These are phyloP conservation scores for Discoglossus pictus DNA, from an alignment of 2,797 vertebrate species.

Conservation along the genomic window DNA sequence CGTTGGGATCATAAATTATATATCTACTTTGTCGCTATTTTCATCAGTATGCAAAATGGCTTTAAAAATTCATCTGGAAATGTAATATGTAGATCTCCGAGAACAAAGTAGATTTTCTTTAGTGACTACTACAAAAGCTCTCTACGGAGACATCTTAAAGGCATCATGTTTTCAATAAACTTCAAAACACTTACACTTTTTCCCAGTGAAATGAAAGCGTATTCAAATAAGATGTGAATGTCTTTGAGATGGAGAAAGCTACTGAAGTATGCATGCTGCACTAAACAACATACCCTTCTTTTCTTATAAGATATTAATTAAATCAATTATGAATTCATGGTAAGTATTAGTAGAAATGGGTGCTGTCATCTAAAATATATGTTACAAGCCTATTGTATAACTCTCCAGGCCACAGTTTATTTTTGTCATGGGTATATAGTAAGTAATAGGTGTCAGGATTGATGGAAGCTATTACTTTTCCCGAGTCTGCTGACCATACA, in stretches of 20 bases:
- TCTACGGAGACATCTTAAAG: conserved; percentile 7
- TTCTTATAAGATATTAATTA: conserved; percentile 52
- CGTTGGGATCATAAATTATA: conserved; percentile 23
- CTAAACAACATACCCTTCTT: conserved; percentile 38
- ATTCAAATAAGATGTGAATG: conserved; percentile 39
- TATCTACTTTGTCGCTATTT: conserved; percentile 51
- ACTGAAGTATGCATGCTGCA: conserved; percentile 46
- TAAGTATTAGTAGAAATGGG: conserved; percentile 23
- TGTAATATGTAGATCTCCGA: conserved; percentile 4
- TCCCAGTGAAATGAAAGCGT: conserved; percentile 43
- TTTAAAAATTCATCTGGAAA: conserved; percentile 48
- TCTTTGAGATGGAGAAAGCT: conserved; percentile 49
- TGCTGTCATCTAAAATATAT: conserved; percentile 31
- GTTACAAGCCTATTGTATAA: conserved; percentile 17
- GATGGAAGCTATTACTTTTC: conserved; percentile 30
- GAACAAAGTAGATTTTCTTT: conserved; percentile 46
- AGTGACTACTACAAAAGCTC: conserved; percentile 29
- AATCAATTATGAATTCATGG: conserved; percentile 49
- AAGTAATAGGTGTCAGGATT: conserved; percentile 52
- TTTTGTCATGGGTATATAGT: conserved; percentile 8
- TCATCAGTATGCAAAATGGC: conserved; percentile 56
- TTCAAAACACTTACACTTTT: conserved; percentile 48
- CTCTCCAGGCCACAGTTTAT: conserved; percentile 11
- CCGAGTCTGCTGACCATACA: conserved; percentile 50
- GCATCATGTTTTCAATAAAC: conserved; percentile 50